These are phyloP conservation scores for Hybognathus amarus DNA, from an alignment of 2,797 vertebrate species.

Conservation along the genomic window DNA sequence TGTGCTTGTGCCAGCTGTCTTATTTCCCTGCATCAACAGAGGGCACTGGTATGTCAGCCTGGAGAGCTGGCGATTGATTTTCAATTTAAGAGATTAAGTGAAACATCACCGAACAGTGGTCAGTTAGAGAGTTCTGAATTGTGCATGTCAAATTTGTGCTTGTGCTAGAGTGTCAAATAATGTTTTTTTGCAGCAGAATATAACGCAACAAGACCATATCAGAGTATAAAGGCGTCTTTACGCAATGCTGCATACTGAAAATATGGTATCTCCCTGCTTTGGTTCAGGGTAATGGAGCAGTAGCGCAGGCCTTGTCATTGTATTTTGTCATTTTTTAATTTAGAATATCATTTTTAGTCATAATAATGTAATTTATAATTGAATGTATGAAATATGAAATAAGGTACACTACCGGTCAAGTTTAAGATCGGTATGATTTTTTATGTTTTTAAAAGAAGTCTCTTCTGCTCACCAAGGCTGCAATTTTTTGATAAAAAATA, in stretches of 20 bases:
- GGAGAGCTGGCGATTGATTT: conserved; percentile 6
- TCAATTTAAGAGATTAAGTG: conserved; percentile 25
- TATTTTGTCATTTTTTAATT: not conserved
- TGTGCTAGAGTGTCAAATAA: not conserved
- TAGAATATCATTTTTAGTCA: not conserved
- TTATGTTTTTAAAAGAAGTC: too few relatives aligned
- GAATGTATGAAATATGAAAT: not conserved
- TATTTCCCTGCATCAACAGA: conserved; percentile 53
- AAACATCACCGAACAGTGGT: conserved; percentile 11
- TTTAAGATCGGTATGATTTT: too few relatives aligned
- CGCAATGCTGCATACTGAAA: not conserved
- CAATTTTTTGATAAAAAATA: too few relatives aligned
- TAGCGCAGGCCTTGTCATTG: not conserved
- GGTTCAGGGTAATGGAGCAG: not conserved
- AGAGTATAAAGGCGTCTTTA: not conserved
- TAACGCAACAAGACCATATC: not conserved
- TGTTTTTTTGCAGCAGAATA: not conserved
- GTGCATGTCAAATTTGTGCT: conserved; percentile 21
- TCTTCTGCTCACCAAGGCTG: too few relatives aligned
- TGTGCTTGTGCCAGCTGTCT: not conserved
- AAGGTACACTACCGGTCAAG: too few relatives aligned
- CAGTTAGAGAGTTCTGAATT: not conserved
- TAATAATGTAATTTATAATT: not conserved
- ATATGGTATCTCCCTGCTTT: not conserved
- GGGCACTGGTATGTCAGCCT: conserved; percentile 58